Evolutionary conservation across 2,113 vertebrate species (phyloP).

Genomic region (Chrysemys picta): DNA sequence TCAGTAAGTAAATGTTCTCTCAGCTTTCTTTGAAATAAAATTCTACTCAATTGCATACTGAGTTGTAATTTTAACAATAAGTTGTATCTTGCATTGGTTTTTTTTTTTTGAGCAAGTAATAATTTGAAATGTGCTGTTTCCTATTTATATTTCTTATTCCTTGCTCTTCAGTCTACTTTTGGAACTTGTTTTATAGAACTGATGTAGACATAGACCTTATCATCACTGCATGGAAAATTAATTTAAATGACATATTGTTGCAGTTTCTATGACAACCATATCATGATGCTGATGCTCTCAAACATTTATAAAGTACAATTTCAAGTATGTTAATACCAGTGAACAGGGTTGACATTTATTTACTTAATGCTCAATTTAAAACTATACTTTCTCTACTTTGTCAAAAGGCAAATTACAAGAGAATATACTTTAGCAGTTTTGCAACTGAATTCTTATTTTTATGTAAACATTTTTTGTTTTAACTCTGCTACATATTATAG

Average conservation of each 20-base stretch:
- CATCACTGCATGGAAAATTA: constrained; percentile 77
- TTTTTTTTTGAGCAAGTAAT: constrained; percentile 54
- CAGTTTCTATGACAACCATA: constrained; percentile 84
- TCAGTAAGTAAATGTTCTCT: constrained; percentile 57
- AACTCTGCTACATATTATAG: not conserved
- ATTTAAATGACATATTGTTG: constrained; percentile 83
- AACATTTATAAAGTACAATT: constrained; percentile 82
- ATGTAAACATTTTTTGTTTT: not conserved
- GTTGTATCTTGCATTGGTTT: constrained; percentile 23
- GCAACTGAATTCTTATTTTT: constrained; percentile 8
- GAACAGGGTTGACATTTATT: constrained; percentile 70
- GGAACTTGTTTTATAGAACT: constrained; percentile 70
- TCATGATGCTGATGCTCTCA: constrained; percentile 79
- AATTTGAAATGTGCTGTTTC: constrained; percentile 27
- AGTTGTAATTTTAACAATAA: constrained; percentile 39
- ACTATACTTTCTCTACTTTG: constrained; percentile 58
- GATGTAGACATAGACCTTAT: constrained; percentile 60
- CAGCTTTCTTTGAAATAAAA: constrained; percentile 43
- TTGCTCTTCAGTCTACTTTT: constrained; percentile 70
- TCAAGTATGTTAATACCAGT: constrained; percentile 76
- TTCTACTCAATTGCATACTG: constrained; percentile 53
- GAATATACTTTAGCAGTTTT: not conserved
- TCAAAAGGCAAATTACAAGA: constrained; percentile 38
- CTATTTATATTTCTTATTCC: constrained; percentile 49
- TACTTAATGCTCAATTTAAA: constrained; percentile 67